These are phyloP conservation scores for Prunella strophiata DNA, from an alignment of 2,797 vertebrate genomes.

Conservation along the genomic window DNA sequence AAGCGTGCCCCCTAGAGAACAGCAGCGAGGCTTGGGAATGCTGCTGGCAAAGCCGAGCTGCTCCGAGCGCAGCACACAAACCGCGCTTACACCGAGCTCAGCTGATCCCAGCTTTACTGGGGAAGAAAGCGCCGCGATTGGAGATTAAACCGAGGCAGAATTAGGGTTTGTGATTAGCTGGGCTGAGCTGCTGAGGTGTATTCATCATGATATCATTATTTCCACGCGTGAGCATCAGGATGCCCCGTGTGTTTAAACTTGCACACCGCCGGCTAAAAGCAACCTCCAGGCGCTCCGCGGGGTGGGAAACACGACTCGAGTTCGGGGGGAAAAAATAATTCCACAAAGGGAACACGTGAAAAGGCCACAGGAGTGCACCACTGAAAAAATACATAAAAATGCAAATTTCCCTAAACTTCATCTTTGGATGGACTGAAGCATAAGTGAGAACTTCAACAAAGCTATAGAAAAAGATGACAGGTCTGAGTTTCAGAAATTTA, in stretches of 20 bases:
- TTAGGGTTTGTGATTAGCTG: conserved; percentile 75
- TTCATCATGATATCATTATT: conserved; percentile 71
- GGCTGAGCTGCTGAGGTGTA: conserved; percentile 68
- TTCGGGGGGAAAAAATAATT: background rate
- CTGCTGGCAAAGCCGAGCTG: conserved; percentile 47
- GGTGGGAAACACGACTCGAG: conserved; percentile 52
- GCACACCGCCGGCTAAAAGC: background rate
- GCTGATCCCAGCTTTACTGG: conserved; percentile 69
- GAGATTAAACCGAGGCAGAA: conserved; percentile 71
- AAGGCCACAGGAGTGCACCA: conserved; percentile 70
- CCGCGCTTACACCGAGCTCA: conserved; percentile 31
- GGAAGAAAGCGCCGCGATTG: conserved; percentile 54
- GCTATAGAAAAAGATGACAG: conserved; percentile 90
- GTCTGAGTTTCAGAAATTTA: conserved; percentile 98
- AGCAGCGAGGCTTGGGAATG: conserved; percentile 1
- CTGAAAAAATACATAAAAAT: conserved; percentile 79
- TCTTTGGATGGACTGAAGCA: conserved; percentile 77
- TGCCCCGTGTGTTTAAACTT: conserved; percentile 16
- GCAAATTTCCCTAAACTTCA: conserved; percentile 80
- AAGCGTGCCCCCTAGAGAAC: conserved; percentile 51
- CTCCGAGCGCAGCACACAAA: conserved; percentile 46
- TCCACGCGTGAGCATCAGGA: conserved; percentile 11
- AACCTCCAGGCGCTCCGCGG: background rate
- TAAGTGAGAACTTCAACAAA: conserved; percentile 83
- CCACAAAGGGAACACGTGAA: conserved; percentile 70